These are phyloP conservation scores for Drosophila barbarae DNA, from an alignment of 2,888 invertebrate genomes.

Conservation along the genomic window DNA sequence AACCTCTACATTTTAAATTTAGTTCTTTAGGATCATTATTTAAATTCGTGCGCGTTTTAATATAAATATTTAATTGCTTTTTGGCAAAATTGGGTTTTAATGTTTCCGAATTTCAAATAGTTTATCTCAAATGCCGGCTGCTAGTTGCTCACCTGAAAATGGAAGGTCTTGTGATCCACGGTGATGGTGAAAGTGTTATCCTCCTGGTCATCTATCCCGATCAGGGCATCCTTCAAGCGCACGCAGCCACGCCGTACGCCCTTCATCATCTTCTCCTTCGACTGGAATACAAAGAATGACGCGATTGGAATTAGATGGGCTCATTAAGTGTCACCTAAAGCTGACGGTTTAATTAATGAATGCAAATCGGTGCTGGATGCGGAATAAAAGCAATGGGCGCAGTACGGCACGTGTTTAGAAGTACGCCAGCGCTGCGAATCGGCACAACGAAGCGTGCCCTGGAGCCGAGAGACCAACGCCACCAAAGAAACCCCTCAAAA, in stretches of 20 bases:
- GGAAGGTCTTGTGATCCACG: constrained; percentile 99
- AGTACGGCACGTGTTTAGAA: constrained; percentile 35
- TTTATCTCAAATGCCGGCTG: neutral
- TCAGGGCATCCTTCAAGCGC: constrained; percentile 96
- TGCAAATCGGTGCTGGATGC: constrained; percentile 14
- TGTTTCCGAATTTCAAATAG: neutral
- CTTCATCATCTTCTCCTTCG: constrained; percentile 99
- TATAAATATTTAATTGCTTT: neutral
- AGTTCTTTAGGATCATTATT: neutral
- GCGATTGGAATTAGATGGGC: neutral
- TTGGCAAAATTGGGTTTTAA: neutral
- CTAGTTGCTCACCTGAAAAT: constrained; percentile 88
- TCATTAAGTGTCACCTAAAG: constrained; percentile 1
- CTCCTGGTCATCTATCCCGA: constrained; percentile 99
- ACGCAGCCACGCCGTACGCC: constrained; percentile 98
- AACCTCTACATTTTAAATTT: neutral
- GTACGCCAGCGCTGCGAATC: constrained; percentile 34
- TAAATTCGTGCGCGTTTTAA: too few species aligned
- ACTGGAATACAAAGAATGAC: constrained; percentile 83
- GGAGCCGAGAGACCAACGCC: neutral
- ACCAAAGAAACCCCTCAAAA: neutral
- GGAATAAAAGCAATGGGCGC: constrained; percentile 30
- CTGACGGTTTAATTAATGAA: constrained; percentile 7
- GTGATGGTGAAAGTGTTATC: constrained; percentile 99
- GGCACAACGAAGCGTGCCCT: constrained; percentile 27